Evolutionary conservation across 2,888 invertebrate genomes (phyloP).

Genomic region (Julus scanicus): DNA sequence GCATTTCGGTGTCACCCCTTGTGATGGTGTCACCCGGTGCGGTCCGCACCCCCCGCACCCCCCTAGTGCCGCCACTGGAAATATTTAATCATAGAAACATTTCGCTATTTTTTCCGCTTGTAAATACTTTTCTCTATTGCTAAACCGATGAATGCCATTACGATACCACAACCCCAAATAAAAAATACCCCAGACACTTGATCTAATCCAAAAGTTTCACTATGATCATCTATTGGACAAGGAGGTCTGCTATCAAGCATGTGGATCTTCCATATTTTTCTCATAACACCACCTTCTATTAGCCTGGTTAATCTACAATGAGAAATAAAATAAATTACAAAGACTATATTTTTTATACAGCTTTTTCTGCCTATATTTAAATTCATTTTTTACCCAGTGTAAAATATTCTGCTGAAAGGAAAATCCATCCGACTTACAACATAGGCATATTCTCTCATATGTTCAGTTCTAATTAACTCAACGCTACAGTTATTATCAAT

Average conservation of each 20-base stretch:
- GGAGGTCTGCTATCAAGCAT: constrained; percentile 30
- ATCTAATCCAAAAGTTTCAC: constrained; percentile 13
- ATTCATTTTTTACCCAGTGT: background rate
- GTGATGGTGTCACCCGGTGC: too few relatives aligned
- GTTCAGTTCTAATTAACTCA: constrained; percentile 20
- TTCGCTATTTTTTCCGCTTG: too few relatives aligned
- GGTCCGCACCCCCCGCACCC: too few relatives aligned
- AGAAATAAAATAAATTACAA: background rate
- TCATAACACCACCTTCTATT: constrained; percentile 18
- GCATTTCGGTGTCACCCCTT: too few relatives aligned
- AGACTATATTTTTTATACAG: background rate
- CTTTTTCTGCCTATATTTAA: background rate
- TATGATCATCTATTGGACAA: background rate
- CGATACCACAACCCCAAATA: background rate
- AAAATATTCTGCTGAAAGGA: constrained; percentile 39
- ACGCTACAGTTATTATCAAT: background rate
- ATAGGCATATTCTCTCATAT: constrained; percentile 40
- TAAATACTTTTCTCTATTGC: constrained; percentile 1
- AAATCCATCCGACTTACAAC: constrained; percentile 21
- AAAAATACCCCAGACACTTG: constrained; percentile 48
- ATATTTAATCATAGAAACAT: too few relatives aligned
- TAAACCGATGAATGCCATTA: background rate
- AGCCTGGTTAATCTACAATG: background rate
- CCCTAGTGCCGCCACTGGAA: too few relatives aligned
- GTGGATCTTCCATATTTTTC: background rate